These are phyloP conservation scores for Tapirus indicus DNA, from an alignment of 2,797 vertebrate genomes.

Conservation along the genomic window DNA sequence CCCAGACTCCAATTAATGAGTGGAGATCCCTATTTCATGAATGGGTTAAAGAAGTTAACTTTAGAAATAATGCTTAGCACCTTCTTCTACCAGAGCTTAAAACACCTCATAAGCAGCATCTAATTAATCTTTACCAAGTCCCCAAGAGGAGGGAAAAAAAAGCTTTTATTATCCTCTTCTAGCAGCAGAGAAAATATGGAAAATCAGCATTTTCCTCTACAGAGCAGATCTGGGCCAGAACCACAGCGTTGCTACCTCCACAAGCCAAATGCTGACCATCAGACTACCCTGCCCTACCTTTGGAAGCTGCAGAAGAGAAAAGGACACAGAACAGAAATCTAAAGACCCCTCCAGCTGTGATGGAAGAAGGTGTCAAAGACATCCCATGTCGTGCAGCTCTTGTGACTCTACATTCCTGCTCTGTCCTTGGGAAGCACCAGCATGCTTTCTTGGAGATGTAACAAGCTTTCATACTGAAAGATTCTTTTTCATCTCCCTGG, in stretches of 20 bases:
- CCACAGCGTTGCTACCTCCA: not conserved
- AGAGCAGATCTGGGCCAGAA: not conserved
- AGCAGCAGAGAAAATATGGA: conserved; percentile 46
- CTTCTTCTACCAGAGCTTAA: conserved; percentile 58
- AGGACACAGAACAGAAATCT: not conserved
- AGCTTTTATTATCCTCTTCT: conserved; percentile 57
- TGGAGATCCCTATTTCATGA: not conserved
- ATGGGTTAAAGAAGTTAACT: conserved; percentile 57
- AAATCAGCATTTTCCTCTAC: conserved; percentile 67
- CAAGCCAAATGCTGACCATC: not conserved
- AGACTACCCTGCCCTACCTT: not conserved
- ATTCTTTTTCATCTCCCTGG: conserved; percentile 79
- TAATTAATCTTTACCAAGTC: conserved; percentile 76
- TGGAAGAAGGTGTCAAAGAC: conserved; percentile 32
- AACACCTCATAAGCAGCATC: conserved; percentile 54
- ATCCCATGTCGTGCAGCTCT: not conserved
- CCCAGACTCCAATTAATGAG: not conserved
- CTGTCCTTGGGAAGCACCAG: conserved; percentile 58
- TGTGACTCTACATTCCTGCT: not conserved
- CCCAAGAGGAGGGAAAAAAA: not conserved
- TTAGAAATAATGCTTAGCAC: conserved; percentile 51
- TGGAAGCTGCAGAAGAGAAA: not conserved
- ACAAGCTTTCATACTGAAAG: conserved; percentile 66
- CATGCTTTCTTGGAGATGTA: conserved; percentile 51
- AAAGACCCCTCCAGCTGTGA: not conserved